Evolutionary conservation across 2,888 invertebrate genomes (phyloP).

Genomic region (Melitaea athalia): DNA sequence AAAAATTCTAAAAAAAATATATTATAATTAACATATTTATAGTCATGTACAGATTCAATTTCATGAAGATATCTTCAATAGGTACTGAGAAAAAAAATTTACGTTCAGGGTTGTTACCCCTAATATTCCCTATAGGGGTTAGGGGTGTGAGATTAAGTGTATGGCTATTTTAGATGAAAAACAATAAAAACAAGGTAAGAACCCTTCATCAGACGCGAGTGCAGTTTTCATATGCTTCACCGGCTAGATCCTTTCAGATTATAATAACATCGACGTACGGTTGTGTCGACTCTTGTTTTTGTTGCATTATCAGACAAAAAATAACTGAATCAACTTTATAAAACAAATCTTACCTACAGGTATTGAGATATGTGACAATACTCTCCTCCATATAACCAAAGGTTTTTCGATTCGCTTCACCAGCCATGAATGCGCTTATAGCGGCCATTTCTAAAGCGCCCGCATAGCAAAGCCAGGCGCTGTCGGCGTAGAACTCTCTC

Average conservation of each 20-base stretch:
- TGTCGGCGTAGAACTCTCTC: slow-evolving; percentile 97
- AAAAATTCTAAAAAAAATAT: not conserved
- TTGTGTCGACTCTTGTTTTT: too few relatives aligned
- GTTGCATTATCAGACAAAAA: not conserved
- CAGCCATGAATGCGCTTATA: slow-evolving; percentile 94
- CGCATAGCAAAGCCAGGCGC: slow-evolving; percentile 98
- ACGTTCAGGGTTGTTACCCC: slow-evolving; percentile 7
- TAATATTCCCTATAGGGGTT: slow-evolving; percentile 3
- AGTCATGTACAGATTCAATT: not conserved
- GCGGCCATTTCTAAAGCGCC: slow-evolving; percentile 98
- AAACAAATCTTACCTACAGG: slow-evolving; percentile 88
- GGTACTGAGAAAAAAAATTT: not conserved
- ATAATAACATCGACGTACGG: too few relatives aligned
- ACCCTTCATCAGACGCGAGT: too few relatives aligned
- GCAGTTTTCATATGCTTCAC: too few relatives aligned
- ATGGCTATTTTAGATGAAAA: too few relatives aligned
- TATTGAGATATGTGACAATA: slow-evolving; percentile 93
- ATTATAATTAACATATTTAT: not conserved
- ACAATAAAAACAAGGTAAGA: too few relatives aligned
- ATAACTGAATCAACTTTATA: not conserved
- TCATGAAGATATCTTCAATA: slow-evolving; percentile 7
- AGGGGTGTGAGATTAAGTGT: too few relatives aligned
- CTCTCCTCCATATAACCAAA: slow-evolving; percentile 97
- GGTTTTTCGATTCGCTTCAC: slow-evolving; percentile 89
- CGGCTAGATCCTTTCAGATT: too few relatives aligned